Conservation (phyloP, 2,113 vertebrate genomes). For the Triplophysa rosa region DNA sequence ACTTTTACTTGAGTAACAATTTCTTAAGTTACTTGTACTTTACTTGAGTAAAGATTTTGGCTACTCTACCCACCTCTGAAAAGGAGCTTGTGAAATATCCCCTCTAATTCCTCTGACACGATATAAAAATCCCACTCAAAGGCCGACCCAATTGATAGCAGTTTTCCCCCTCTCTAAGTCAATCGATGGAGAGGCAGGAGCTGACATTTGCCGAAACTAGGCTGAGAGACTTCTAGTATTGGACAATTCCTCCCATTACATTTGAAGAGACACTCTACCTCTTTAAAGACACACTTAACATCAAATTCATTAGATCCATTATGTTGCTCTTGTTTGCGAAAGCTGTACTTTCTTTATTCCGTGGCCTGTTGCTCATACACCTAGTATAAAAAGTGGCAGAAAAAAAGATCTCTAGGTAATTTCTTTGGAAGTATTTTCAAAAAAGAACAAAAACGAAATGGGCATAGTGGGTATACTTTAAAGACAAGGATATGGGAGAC, state of each 20-base stretch:
- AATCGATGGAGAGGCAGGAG: conserved; percentile 26
- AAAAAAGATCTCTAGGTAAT: neutral
- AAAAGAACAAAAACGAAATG: neutral
- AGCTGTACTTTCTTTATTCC: neutral
- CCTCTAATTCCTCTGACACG: conserved; percentile 38
- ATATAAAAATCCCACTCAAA: conserved; percentile 33
- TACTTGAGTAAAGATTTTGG: too few relatives aligned
- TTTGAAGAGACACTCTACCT: conserved; percentile 29
- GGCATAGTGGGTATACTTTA: neutral
- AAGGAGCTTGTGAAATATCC: conserved; percentile 31
- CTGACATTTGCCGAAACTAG: conserved; percentile 33
- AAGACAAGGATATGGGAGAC: neutral
- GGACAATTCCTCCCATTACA: neutral
- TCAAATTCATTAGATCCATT: conserved; percentile 21
- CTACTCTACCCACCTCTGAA: too few relatives aligned
- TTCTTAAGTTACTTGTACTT: too few relatives aligned
- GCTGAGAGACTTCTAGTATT: conserved; percentile 4
- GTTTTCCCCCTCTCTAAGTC: neutral
- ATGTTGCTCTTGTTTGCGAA: conserved; percentile 14
- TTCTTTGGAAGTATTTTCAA: neutral
- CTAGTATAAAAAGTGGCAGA: neutral
- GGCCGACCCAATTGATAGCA: conserved; percentile 2
- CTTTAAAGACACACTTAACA: conserved; percentile 28
- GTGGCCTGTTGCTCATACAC: neutral
- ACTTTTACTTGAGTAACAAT: too few relatives aligned